Conservation (phyloP, 2,113 vertebrate species). For the Anhinga anhinga region DNA sequence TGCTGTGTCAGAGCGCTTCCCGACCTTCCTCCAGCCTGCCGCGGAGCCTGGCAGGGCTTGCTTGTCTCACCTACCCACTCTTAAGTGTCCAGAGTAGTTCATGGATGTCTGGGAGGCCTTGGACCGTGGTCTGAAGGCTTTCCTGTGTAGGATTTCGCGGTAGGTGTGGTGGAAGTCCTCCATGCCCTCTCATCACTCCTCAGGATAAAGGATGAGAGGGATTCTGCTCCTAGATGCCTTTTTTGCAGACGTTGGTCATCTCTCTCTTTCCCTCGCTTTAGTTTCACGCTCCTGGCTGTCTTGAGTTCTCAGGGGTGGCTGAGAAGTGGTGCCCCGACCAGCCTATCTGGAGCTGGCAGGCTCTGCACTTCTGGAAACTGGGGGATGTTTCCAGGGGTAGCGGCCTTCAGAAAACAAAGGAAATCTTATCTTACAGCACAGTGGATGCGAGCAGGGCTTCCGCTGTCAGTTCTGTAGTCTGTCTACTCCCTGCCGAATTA, state of each 20-base stretch:
- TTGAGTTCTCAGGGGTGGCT: background rate
- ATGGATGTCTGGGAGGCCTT: background rate
- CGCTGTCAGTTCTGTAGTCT: background rate
- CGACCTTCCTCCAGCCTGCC: background rate
- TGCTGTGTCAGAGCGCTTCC: background rate
- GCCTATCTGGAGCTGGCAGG: background rate
- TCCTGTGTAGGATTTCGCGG: accelerated
- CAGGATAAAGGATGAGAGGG: background rate
- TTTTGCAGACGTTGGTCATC: accelerated
- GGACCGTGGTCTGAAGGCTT: background rate
- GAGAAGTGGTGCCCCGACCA: background rate
- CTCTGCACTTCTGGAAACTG: background rate
- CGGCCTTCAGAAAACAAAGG: background rate
- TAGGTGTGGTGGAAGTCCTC: background rate
- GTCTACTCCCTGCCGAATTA: background rate
- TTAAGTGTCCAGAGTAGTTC: background rate
- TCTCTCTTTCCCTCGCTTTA: background rate
- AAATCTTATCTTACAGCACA: background rate
- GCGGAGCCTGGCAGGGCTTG: accelerated
- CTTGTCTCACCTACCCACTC: background rate
- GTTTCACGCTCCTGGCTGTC: accelerated
- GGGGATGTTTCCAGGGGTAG: background rate
- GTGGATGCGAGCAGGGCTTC: background rate
- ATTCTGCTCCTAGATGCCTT: background rate
- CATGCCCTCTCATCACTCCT: background rate